Evolutionary conservation across 2,797 vertebrate genomes (phyloP).

Genomic region (Apodemus agrarius): DNA sequence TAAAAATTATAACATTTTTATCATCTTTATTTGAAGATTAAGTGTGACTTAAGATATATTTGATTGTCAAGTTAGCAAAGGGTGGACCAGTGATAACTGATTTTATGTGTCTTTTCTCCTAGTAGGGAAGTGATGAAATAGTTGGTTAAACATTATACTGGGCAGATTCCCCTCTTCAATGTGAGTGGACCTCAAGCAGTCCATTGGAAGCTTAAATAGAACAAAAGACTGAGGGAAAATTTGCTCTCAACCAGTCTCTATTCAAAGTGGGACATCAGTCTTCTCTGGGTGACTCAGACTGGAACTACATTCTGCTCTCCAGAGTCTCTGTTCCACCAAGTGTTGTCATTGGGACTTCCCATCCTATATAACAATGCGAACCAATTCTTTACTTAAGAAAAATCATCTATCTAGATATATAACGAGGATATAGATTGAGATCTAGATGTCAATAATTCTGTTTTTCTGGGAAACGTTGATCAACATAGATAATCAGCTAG

Average conservation of each 20-base stretch:
- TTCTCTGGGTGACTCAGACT: background rate
- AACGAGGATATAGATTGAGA: background rate
- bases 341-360: background rate
- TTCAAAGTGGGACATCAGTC: background rate
- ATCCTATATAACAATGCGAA: background rate
- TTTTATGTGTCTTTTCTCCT: background rate
- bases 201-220: background rate
- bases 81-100: background rate
- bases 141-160: background rate
- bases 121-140: background rate
- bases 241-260: background rate
- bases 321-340: background rate
- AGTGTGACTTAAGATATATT: background rate
- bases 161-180: background rate
- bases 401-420: background rate
- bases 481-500: background rate
- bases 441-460: background rate
- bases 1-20: background rate
- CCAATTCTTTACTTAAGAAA: background rate
- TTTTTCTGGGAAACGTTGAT: background rate
- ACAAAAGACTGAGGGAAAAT: background rate
- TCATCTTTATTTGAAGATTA: slow-evolving; percentile 12
- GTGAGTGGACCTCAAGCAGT: background rate
- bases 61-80: background rate
- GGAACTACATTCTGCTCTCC: background rate